These are phyloP conservation scores for Rhagoletis pomonella DNA, from an alignment of 1,140 invertebrate species.

Conservation along the genomic window DNA sequence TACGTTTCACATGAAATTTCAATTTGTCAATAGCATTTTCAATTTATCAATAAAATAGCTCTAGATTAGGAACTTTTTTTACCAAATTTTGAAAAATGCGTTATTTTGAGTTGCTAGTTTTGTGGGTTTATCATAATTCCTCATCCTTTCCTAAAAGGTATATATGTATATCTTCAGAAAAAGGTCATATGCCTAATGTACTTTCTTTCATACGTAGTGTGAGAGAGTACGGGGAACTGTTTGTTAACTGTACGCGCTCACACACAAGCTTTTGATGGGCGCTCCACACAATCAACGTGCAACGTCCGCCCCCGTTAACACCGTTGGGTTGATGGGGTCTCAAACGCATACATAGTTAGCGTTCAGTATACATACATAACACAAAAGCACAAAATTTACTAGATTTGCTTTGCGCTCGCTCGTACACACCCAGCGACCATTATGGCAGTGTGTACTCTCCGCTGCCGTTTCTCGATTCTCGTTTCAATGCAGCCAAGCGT, in stretches of 20 bases:
- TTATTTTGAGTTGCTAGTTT: no score
- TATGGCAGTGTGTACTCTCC: neutral
- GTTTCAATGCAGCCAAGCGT: conserved; percentile 42
- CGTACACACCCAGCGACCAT: neutral
- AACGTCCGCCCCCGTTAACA: neutral
- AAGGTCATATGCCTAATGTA: no score
- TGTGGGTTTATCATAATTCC: no score
- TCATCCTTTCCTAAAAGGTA: neutral
- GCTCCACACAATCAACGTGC: neutral
- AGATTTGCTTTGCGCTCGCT: neutral
- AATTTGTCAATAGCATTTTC: no score
- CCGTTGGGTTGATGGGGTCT: no score
- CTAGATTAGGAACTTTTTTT: no score
- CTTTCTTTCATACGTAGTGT: neutral
- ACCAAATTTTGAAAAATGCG: no score
- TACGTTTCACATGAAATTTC: no score
- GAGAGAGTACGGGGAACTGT: neutral
- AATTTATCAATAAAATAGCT: no score
- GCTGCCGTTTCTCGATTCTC: neutral
- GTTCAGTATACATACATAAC: neutral
- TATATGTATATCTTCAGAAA: neutral
- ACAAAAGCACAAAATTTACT: neutral
- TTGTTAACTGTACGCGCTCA: neutral
- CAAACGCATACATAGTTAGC: neutral
- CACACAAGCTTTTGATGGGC: neutral